A percentile compares a stretch with the other conserved stretches of the same genome.
phyloP scores from a whole-genome alignment of 2,888 invertebrate genomes.

The Gnatocerus cornutus region DNA sequence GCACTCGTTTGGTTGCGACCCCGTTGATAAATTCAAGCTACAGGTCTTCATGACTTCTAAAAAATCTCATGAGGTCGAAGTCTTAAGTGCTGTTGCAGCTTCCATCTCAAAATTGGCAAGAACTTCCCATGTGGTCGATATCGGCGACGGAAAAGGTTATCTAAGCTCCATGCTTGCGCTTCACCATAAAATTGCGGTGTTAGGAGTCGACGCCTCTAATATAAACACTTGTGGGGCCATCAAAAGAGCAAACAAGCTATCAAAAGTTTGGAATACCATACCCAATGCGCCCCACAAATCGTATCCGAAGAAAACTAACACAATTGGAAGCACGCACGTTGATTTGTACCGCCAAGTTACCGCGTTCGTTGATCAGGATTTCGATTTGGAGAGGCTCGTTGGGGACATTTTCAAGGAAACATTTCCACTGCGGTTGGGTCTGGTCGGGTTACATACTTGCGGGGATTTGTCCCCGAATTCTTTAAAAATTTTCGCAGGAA shows the following conservation, averaged over 20 bases:
- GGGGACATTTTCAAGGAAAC: constrained; percentile 71
- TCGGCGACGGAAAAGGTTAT: constrained; percentile 94
- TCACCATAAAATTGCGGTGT: constrained; percentile 80
- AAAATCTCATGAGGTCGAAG: constrained; percentile 86
- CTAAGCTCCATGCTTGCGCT: constrained; percentile 83
- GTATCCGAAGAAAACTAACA: constrained; percentile 51
- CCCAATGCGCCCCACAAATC: constrained; percentile 55
- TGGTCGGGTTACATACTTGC: constrained; percentile 91
- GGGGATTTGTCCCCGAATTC: constrained; percentile 86
- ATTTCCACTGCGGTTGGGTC: constrained; percentile 67
- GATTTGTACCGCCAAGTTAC: constrained; percentile 77
- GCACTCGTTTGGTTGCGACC: constrained; percentile 64
- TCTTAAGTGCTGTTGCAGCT: constrained; percentile 77
- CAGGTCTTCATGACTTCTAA: constrained; percentile 86
- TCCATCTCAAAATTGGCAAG: constrained; percentile 69
- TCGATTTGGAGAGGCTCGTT: constrained; percentile 74
- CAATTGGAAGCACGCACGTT: constrained; percentile 51
- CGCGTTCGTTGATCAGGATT: constrained; percentile 75
- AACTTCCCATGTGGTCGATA: constrained; percentile 80
- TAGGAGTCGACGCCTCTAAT: constrained; percentile 86
- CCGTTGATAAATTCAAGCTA: constrained; percentile 68
- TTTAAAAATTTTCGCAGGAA: constrained; percentile 79
- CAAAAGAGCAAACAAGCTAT: constrained; percentile 72
- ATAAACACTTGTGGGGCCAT: constrained; percentile 80
- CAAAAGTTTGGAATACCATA: constrained; percentile 68